A percentile compares a stretch with the other conserved stretches of the same genome.
Conservation (phyloP, 1,140 invertebrate species). For the Archivesica marissinica region DNA sequence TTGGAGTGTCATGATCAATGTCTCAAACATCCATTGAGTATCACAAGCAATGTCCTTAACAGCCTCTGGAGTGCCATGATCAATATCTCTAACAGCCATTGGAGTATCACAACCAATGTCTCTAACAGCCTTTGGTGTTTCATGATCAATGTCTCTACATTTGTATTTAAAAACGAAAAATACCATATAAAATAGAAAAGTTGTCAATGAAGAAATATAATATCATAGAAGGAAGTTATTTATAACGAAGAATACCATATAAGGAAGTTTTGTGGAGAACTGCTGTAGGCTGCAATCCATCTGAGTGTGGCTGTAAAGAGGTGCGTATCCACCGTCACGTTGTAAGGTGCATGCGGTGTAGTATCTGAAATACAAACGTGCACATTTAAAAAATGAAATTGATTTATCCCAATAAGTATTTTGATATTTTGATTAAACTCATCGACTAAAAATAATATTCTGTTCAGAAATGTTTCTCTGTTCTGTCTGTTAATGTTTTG, state of each 20-base stretch:
- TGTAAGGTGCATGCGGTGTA: slow-evolving; percentile 97
- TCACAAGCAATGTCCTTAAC: too few relatives aligned
- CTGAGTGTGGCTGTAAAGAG: slow-evolving; percentile 94
- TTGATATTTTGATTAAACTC: too few relatives aligned
- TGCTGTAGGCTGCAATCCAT: slow-evolving; percentile 97
- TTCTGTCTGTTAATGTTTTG: too few relatives aligned
- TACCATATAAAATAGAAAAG: background rate
- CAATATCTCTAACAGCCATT: too few relatives aligned
- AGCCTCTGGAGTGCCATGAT: too few relatives aligned
- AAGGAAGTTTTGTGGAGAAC: slow-evolving; percentile 83
- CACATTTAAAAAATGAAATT: too few relatives aligned
- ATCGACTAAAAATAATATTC: too few relatives aligned
- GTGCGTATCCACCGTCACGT: slow-evolving; percentile 92
- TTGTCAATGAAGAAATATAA: background rate
- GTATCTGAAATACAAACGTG: slow-evolving; percentile 89
- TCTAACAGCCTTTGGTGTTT: background rate
- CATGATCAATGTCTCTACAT: background rate
- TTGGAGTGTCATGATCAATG: too few relatives aligned
- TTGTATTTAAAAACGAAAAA: background rate
- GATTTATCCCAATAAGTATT: too few relatives aligned
- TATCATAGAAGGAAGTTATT: background rate
- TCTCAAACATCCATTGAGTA: too few relatives aligned
- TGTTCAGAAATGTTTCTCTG: too few relatives aligned
- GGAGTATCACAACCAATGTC: background rate
- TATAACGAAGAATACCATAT: slow-evolving; percentile 80